Percentiles rank a stretch among this genome's conserved stretches.
Conservation (phyloP, 2,888 invertebrate species). For the Yponomeuta sedellus region DNA sequence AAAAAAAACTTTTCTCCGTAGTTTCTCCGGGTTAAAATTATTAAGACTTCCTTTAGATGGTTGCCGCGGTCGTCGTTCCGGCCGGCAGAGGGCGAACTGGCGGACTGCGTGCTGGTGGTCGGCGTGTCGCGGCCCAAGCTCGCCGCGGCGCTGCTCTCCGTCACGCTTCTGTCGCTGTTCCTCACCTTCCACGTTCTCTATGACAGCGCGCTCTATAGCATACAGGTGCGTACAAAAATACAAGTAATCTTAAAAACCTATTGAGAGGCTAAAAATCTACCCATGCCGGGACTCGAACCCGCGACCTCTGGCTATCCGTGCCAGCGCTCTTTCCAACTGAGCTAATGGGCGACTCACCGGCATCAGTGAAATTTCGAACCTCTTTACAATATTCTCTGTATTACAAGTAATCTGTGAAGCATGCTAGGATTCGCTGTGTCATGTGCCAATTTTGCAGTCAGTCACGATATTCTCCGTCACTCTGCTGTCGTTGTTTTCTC, state of each 20-base stretch:
- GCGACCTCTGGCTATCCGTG: no score
- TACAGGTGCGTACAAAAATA: conserved; percentile 69
- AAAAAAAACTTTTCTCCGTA: no score
- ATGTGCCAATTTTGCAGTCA: no score
- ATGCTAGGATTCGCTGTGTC: conserved; percentile 88
- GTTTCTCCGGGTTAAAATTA: no score
- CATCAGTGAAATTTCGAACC: no score
- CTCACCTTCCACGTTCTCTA: conserved; percentile 90
- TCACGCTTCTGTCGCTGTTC: conserved; percentile 87
- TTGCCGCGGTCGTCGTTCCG: conserved; percentile 88
- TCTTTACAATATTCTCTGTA: no score
- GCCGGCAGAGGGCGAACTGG: conserved; percentile 88
- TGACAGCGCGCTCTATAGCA: conserved; percentile 89
- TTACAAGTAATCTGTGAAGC: conserved; percentile 74
- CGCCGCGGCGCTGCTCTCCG: conserved; percentile 86
- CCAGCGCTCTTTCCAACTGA: no score
- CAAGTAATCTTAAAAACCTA: conserved; percentile 56
- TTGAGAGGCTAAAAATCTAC: no score
- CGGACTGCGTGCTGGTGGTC: conserved; percentile 89
- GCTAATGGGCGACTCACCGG: no score
- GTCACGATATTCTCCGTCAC: conserved; percentile 88
- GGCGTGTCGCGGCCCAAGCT: conserved; percentile 90
- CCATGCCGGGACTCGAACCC: no score
- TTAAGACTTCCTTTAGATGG: conserved; percentile 75
- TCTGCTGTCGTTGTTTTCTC: conserved; percentile 86